Base-by-base conservation (phyloP, 1,140 invertebrate genomes). In the Bicyclus anynana region DNA sequence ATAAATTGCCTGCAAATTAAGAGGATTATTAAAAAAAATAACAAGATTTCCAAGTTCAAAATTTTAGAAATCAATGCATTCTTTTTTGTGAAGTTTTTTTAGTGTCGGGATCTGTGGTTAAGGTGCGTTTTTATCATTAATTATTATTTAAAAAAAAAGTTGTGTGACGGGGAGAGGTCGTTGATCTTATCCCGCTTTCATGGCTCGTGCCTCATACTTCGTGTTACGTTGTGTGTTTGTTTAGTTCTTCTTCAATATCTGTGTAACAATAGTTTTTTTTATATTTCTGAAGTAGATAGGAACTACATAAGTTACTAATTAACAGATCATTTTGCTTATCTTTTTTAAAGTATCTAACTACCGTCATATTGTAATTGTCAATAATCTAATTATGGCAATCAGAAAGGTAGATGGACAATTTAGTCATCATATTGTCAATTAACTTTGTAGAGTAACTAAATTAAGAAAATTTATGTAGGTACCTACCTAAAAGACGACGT, bases 131-230 rank as follows among this genome's bases (percentile, higher is more conserved):
- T 53, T 53, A 33, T 17, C 23, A 18, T 10, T 53, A 53, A 44
- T 42, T 18, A 53, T 13, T 42, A 20, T n/a, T n/a, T n/a, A n/a
- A n/a, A n/a, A 53, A 53, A 53, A 53, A 53, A 53, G 51, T 53
- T 53, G 51, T 42, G 51, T 26, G 51, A 53, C 51, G 29, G 18
- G 21, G 35, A 18, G 13, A 53, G 51, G 51, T 53, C 37, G 40
- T 42, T 44, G 38, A 53, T 10, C 51, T 44, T 53, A 44, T 26
- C 40, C 44, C 44, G 44, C 44, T 47, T 47, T 47, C 21, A 16
- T 47, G n/a, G 2, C 17, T 47, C 21, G 10, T 27, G n/a, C 4
- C 6, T 13, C 13, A 13, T 7, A 2, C 2, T 26, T 47, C 13
- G 27, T 47, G 21, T 47, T 21, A 10, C 37, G 6, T 44, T 18